Evolutionary conservation across 2,888 invertebrate species (phyloP), one percentile per base, ranked within the genome.

Genomic region (Papilio demoleus): DNA sequence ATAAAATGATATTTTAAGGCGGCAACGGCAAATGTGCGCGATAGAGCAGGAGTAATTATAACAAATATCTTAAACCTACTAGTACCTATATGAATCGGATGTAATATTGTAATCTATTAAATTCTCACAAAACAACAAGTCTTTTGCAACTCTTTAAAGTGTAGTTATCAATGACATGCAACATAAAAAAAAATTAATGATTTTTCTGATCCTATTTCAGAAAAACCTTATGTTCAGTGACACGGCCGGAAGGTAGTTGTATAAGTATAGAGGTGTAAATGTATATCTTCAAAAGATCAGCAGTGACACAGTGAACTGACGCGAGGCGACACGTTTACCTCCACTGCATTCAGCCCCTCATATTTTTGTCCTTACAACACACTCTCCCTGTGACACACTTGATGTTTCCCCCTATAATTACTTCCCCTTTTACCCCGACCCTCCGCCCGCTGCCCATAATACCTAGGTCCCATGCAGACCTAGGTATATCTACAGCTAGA

Each of bases 241-340:
- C 31, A 9, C 31, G n/a, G 2, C 11, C 38, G 17, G 27, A 66
- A 31, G 40, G n/a, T 19, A 50, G 53, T 40, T 45, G 34, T 27
- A 19, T 53, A 61, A 38, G 9, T 53, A 67, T 58, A 45, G 14
- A 3, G 59, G 70, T 72, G 76, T 74, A 74, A 72, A 75, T 75
- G 74, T 75, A 79, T 75, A 77, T 86, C 82, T 83, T 84, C 79
- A 83, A 87, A 88, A 90, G 86, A 90, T 88, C 88, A 89, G 81
- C 86, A 85, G 83, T 92, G 92, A 92, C 92, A 92, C 88, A 92
- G 90, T 92, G 92, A 92, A 91, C 92, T 86, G 89, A 87, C 80
- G 87, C 87, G 80, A 84, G 76, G 74, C 88, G 91, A 83, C 92
- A 91, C 90, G 90, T 88, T 91, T 88, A 90, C 88, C 88, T 85